Percentiles rank a stretch among this genome's conserved stretches.
Evolutionary conservation across 2,888 invertebrate genomes (phyloP).

Genomic region (Fragum fragum): DNA sequence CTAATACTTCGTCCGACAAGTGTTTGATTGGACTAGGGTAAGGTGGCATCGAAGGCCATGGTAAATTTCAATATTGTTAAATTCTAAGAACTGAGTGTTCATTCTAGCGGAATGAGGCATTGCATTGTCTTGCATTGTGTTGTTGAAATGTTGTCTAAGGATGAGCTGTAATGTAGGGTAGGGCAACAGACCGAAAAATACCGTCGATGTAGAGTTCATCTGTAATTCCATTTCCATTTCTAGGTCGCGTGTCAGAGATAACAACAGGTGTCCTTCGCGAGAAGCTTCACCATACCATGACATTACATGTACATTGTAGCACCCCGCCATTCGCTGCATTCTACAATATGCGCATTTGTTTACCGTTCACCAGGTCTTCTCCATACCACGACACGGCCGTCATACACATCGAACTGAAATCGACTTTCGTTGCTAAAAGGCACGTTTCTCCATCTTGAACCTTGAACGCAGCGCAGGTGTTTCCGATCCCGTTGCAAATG

Average conservation of each 20-base stretch:
- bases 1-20: too few relatives aligned
- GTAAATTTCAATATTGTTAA: too few relatives aligned
- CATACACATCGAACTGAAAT: conserved; percentile 11
- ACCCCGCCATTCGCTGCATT: background rate
- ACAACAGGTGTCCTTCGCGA: conserved; percentile 23
- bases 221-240: background rate
- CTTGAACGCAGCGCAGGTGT: background rate
- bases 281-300: background rate
- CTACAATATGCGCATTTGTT: conserved; percentile 14
- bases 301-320: background rate
- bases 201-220: conserved; percentile 38
- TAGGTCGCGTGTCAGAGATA: conserved; percentile 6
- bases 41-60: too few relatives aligned
- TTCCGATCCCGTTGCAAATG: background rate
- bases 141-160: conserved; percentile 29
- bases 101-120: too few relatives aligned
- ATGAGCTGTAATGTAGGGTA: conserved; percentile 27
- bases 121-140: conserved; percentile 42
- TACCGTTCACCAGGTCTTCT: conserved; percentile 17
- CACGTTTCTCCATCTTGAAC: background rate
- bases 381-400: conserved; percentile 19
- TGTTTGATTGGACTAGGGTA: too few relatives aligned
- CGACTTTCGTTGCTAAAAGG: background rate
- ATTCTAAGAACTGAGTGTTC: too few relatives aligned
- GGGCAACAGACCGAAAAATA: conserved; percentile 32